Evolutionary conservation across 2,797 vertebrate genomes (phyloP).

Genomic region (Carapus acus): DNA sequence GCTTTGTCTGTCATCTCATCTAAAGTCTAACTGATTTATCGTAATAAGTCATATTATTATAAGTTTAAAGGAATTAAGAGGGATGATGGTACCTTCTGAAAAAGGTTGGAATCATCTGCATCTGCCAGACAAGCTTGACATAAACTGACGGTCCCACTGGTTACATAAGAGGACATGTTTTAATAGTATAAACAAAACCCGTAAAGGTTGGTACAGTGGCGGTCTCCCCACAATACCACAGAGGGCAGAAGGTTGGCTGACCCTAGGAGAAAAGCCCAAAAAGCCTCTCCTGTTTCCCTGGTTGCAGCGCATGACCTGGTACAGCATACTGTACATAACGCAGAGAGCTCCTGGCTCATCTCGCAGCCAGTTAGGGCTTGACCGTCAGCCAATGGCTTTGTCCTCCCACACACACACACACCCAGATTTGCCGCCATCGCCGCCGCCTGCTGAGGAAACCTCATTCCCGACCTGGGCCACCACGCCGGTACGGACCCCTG

Average conservation of each 20-base stretch:
- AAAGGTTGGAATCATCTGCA: background rate
- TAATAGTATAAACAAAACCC: no score
- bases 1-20: no score
- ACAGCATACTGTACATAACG: slow-evolving; percentile 65
- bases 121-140: no score
- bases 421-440: slow-evolving; percentile 19
- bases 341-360: slow-evolving; percentile 46
- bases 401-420: slow-evolving; percentile 28
- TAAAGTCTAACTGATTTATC: no score
- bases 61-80: slow-evolving; percentile 2
- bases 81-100: background rate
- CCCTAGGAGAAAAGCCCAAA: slow-evolving; percentile 59
- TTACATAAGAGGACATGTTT: no score
- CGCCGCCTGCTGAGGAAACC: slow-evolving; percentile 30
- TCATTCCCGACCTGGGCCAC: slow-evolving; percentile 26
- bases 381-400: slow-evolving; percentile 33
- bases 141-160: no score
- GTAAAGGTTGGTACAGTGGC: no score
- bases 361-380: slow-evolving; percentile 22
- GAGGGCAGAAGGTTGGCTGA: slow-evolving; percentile 58
- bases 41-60: no score
- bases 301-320: slow-evolving; percentile 46
- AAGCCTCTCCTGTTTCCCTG: slow-evolving; percentile 59
- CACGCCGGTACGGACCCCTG: no score
- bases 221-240: slow-evolving; percentile 51